A percentile compares a stretch with the other conserved stretches of the same genome.
These are phyloP conservation scores for Haliclona indistincta DNA, from an alignment of 37 sponge, comb jelly and placozoan genomes.

Conservation along the genomic window DNA sequence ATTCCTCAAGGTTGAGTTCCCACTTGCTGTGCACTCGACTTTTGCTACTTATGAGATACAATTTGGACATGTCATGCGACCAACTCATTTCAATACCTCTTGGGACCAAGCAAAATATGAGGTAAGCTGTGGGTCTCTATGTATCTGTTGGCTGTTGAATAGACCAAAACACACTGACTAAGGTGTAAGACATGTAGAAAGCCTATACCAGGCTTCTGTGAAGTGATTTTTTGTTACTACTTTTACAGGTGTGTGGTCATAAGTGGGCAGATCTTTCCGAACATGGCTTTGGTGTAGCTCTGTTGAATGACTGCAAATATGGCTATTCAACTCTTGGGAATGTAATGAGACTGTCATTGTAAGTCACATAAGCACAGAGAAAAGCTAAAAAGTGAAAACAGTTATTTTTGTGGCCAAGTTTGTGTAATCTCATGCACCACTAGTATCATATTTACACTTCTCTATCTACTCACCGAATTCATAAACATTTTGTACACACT, in stretches of 20 bases:
- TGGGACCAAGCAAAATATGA: conserved; percentile 86
- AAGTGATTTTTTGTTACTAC: neutral
- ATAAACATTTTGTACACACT: no score
- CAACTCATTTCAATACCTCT: conserved; percentile 80
- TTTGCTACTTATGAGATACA: conserved; percentile 82
- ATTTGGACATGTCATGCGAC: conserved; percentile 68
- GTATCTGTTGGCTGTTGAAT: no score
- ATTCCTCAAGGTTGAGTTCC: conserved; percentile 81
- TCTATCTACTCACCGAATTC: neutral
- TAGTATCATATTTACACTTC: no score
- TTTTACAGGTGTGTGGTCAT: conserved; percentile 74
- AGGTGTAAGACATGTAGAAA: no score
- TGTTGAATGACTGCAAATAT: conserved; percentile 70
- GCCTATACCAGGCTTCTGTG: no score
- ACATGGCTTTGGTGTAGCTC: conserved; percentile 70
- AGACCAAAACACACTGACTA: no score
- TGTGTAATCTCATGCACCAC: no score
- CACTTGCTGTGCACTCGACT: conserved; percentile 45
- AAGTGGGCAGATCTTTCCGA: conserved; percentile 82
- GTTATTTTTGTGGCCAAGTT: neutral
- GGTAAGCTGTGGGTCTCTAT: no score
- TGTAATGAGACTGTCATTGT: conserved; percentile 65
- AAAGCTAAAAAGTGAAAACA: neutral
- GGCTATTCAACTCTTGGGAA: conserved; percentile 62
- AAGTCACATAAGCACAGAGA: conserved; percentile 32